Base-by-base conservation (phyloP, 1,140 invertebrate genomes). In the Hestina assimilis region DNA sequence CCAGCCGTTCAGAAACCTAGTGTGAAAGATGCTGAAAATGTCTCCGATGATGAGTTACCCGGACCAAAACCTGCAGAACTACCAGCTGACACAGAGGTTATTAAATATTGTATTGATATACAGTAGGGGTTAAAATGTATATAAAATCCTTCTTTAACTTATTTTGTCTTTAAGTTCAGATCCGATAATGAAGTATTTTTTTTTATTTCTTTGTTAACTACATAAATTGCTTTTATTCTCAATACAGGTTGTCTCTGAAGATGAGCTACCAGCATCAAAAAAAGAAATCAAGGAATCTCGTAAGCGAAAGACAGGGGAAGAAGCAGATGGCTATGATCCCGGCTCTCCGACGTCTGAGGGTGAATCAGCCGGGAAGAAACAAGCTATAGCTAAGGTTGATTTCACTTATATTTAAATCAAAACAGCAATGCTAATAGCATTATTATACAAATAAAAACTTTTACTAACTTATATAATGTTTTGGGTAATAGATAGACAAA, bases 21-120 rank as follows among this genome's bases (percentile, higher is more conserved):
- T 63, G 72, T 89, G 1, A 85, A 89, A 54, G 87, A 89, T 81
- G 83, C 87, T 4, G 86, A 87, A 58, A 89, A 90, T 76, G 87
- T 90, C 1, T 89, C 89, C 9, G 89, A 89, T 74, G 89, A 95
- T 84, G 94, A 95, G 83, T 78, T 95, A 4, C 94, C 94, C 14
- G 94, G 92, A 0, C 92, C 93, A 0, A 92, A 93, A 64, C 89
- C 93, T 24, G 93, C 93, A 38, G 93, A 95, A 73, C 75, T 95
- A n/a, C 94, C 94, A 1, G 91, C 92, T 11, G 94, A 95, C 83
- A 95, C 94, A 6, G 94, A 95, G 79, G 94, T 94, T 26, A n/a
- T n/a, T n/a, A n/a, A n/a, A n/a, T n/a, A n/a, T n/a, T n/a, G n/a
- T n/a, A n/a, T n/a, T n/a, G n/a, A n/a, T n/a, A n/a, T n/a, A n/a